Evolutionary conservation across 2,888 invertebrate species (phyloP).

Genomic region (Catocala fraxini): DNA sequence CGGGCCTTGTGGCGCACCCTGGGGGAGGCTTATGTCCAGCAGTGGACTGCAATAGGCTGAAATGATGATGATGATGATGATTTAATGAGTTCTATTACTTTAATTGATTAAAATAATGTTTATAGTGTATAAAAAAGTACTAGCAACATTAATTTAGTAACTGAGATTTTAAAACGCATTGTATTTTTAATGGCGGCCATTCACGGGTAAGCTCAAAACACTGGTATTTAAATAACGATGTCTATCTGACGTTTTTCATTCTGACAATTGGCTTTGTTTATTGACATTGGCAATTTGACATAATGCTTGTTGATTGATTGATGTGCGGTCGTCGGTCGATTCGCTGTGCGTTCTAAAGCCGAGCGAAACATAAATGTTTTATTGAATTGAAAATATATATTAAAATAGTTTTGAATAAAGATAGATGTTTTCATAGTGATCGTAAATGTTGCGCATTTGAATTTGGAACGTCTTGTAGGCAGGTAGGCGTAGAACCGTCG

Average conservation of each 20-base stretch:
- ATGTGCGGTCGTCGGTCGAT: slow-evolving; percentile 12
- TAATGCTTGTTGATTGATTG: slow-evolving; percentile 38
- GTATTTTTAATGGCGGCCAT: not conserved
- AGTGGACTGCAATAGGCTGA: no score
- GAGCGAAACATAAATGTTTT: slow-evolving; percentile 18
- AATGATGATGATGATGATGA: no score
- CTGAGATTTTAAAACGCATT: not conserved
- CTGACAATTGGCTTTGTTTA: slow-evolving; percentile 23
- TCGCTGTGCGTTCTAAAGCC: slow-evolving; percentile 8
- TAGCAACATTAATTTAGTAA: no score
- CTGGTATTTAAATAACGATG: not conserved
- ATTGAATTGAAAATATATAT: slow-evolving; percentile 14
- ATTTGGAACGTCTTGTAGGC: slow-evolving; percentile 38
- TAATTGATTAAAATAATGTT: no score
- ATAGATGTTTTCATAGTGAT: slow-evolving; percentile 15
- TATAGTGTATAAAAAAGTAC: no score
- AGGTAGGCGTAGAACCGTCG: slow-evolving; percentile 65
- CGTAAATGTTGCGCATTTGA: slow-evolving; percentile 28
- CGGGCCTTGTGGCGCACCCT: no score
- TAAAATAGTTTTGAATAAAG: slow-evolving; percentile 27
- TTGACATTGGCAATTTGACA: slow-evolving; percentile 14
- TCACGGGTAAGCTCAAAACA: not conserved
- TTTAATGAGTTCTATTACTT: no score
- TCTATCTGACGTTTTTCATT: slow-evolving; percentile 1
- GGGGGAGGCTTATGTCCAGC: no score